Evolutionary conservation across 2,888 invertebrate species (phyloP), one percentile per base, ranked within the genome.

Genomic region (Yponomeuta evonymella): DNA sequence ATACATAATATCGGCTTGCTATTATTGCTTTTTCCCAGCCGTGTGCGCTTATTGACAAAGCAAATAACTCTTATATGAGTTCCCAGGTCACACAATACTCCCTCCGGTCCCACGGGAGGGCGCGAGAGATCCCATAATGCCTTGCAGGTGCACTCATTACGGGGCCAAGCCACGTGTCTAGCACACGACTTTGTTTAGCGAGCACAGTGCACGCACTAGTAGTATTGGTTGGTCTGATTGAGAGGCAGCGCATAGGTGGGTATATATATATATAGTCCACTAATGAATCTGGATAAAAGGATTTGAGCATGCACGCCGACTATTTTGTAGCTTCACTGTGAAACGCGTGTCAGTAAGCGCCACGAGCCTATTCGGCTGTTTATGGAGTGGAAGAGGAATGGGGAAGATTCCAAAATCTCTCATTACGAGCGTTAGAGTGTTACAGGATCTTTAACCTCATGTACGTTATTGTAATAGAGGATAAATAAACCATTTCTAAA

Each of bases 141-240:
- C 83, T 79, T 88, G 90, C 91, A 91, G 91, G 91, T 92, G 91
- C 88, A 85, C 86, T 91, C 90, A 91, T 91, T 92, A 90, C 86
- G 84, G 82, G 85, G 83, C 86, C 87, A 78, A 58, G 80, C 83
- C 87, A 90, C 89, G 90, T 78, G 65, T 48, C 67, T 68, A 73
- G 76, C 77, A 73, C 73, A 69, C 67, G 79, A 80, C 81, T 81
- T 81, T 81, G 81, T 84, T 81, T 81, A 77, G 80, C 76, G 80
- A 79, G 79, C 83, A 85, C 83, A 78, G 80, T 78, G 79, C 80
- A 80, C 82, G 85, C 82, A 84, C 81, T 80, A 75, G 75, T 77
- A 82, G 78, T 81, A 78, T 79, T 82, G 65, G 65, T 65, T 64
- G 51, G 51, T 58, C 15, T 58, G 51, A 58, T 58, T 12, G 80